Evolutionary conservation across 2,113 vertebrate species (phyloP), one percentile per base, ranked within the genome.

Genomic region (Gobio gobio): DNA sequence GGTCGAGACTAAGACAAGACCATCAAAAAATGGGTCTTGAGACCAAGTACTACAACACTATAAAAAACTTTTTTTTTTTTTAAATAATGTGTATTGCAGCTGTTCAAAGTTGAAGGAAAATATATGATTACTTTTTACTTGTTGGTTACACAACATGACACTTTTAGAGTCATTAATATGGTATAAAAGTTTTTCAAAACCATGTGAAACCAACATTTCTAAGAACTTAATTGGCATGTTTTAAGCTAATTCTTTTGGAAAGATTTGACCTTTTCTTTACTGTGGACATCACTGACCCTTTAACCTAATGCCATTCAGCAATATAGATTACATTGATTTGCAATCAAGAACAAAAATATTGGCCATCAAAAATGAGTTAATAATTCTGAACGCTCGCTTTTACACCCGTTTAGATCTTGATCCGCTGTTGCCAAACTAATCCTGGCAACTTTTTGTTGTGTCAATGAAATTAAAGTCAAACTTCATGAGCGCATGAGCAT

Each of bases 391-490:
- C 10, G 1, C 49, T 74, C 18, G 0, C 29, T 58, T 43, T 78
- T 43, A 5, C 10, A 5, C 20, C n/a, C 12, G 1, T 59, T 43
- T 59, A 78, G 36, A 43, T 40, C 20, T 24, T 12, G 20, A 79
- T 18, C 56, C 1, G 13, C 12, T 18, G 22, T 45, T 45, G 33
- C 22, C 9, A 56, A 56, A 77, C 33, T 43, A 79, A 79, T 18
- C 36, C 58, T 10, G 36, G 14, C 47, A 22, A 68, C 63, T 82
- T 68, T 82, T 47, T 73, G 77, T 47, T 47, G 12, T 9, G 10
- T 10, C n/a, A 29, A 58, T 59, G n/a, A 78, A 70, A 63, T 47
- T n/a, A 59, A 78, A 83, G 33, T 72, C 70, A 43, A 66, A 77
- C 45, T 83, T 77, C 40, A 24, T 79, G 82, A 75, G 9, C 49